These are phyloP conservation scores for Scaptomyza caliginosa DNA, from an alignment of 2,888 invertebrate genomes.

Conservation along the genomic window DNA sequence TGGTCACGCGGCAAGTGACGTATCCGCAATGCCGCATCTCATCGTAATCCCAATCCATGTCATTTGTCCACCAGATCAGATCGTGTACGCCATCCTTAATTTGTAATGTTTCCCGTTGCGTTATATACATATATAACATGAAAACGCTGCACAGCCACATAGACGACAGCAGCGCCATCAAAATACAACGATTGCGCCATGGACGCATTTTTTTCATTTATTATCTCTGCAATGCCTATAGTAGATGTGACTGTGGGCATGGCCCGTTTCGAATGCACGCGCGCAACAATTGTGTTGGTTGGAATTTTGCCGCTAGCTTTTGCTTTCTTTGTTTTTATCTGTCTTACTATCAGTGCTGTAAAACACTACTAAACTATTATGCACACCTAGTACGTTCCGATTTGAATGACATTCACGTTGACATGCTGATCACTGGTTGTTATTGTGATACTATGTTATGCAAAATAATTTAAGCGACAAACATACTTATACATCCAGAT, in stretches of 20 bases:
- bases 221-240: not conserved
- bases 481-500: no score
- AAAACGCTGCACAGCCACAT: constrained; percentile 43
- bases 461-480: no score
- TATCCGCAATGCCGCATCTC: constrained; percentile 51
- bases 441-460: no score
- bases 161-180: constrained; percentile 3
- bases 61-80: constrained; percentile 63
- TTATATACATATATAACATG: constrained; percentile 21
- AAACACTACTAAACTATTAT: not conserved
- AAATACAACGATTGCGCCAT: constrained; percentile 33
- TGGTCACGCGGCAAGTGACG: constrained; percentile 48
- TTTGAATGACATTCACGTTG: not conserved
- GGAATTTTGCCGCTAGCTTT: constrained; percentile 4
- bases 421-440: not conserved
- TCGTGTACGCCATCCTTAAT: constrained; percentile 5
- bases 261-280: constrained; percentile 36
- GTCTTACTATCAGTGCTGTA: constrained; percentile 29
- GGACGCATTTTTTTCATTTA: constrained; percentile 26
- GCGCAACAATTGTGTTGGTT: constrained; percentile 10
- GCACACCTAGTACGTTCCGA: not conserved
- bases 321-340: constrained; percentile 6
- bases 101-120: not conserved
- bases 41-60: constrained; percentile 42
- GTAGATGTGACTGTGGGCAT: not conserved